phyloP scores from a whole-genome alignment of 2,888 invertebrate genomes.

The Cremastinae sp. region DNA sequence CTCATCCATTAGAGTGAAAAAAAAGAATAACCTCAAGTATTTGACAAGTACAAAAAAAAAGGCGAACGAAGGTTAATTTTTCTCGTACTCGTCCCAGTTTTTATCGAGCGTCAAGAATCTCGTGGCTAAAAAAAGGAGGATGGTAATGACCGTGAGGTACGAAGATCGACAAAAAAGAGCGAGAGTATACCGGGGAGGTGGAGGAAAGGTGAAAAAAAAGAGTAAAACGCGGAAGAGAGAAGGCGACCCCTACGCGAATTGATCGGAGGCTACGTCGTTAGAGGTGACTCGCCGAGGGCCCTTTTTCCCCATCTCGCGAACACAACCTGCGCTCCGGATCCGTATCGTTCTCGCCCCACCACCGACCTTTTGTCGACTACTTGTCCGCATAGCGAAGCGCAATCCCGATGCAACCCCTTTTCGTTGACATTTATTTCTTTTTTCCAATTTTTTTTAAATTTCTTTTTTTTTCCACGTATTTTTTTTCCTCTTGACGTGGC shows the following conservation, averaged over 20 bases:
- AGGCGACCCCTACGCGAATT: constrained; percentile 71
- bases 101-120: background rate
- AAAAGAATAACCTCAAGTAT: too few species aligned
- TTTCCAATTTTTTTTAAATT: background rate
- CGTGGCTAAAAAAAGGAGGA: background rate
- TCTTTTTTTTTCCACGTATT: background rate
- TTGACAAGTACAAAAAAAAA: too few species aligned
- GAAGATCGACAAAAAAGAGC: background rate
- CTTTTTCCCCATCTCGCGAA: constrained; percentile 46
- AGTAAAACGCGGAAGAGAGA: constrained; percentile 27
- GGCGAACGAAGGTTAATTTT: too few species aligned
- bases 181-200: background rate
- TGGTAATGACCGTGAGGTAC: background rate
- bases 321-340: constrained; percentile 44
- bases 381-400: constrained; percentile 16
- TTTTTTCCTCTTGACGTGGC: background rate
- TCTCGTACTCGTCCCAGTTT: too few species aligned
- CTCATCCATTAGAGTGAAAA: too few species aligned
- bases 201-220: too few species aligned
- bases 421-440: constrained; percentile 12
- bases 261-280: constrained; percentile 72
- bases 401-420: constrained; percentile 21
- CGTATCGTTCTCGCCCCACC: constrained; percentile 43
- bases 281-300: constrained; percentile 61
- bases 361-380: constrained; percentile 24